Evolutionary conservation across 1,140 invertebrate species (phyloP).

Genomic region (Ylistrum balloti): DNA sequence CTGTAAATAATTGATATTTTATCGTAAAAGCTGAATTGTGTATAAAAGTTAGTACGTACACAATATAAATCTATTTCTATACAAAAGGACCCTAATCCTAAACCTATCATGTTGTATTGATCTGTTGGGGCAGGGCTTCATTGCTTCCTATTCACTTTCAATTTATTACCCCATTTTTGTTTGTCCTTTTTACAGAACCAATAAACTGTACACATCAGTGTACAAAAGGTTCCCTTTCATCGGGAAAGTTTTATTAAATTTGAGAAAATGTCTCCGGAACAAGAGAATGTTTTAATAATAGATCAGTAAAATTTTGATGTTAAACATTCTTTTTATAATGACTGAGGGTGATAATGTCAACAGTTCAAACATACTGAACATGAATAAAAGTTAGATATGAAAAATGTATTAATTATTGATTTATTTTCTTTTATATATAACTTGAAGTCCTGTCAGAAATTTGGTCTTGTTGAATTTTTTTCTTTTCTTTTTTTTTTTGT

Average conservation of each 20-base stretch:
- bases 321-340: too few relatives aligned
- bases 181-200: neutral
- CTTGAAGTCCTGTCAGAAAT: too few relatives aligned
- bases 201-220: neutral
- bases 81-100: neutral
- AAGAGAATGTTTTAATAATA: too few relatives aligned
- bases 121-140: neutral
- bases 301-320: too few relatives aligned
- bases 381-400: too few relatives aligned
- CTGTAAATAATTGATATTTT: neutral
- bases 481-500: too few relatives aligned
- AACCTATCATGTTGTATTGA: conserved; percentile 1
- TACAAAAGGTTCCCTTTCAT: neutral
- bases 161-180: conserved; percentile 18
- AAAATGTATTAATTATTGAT: too few relatives aligned
- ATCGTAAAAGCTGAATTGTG: neutral
- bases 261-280: neutral
- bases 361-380: too few relatives aligned
- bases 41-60: neutral
- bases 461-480: too few relatives aligned
- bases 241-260: neutral
- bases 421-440: too few relatives aligned
- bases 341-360: too few relatives aligned
- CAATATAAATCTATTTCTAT: neutral
- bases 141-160: neutral